These are phyloP conservation scores for Ceryle rudis DNA, from an alignment of 2,797 vertebrate genomes.

Conservation along the genomic window DNA sequence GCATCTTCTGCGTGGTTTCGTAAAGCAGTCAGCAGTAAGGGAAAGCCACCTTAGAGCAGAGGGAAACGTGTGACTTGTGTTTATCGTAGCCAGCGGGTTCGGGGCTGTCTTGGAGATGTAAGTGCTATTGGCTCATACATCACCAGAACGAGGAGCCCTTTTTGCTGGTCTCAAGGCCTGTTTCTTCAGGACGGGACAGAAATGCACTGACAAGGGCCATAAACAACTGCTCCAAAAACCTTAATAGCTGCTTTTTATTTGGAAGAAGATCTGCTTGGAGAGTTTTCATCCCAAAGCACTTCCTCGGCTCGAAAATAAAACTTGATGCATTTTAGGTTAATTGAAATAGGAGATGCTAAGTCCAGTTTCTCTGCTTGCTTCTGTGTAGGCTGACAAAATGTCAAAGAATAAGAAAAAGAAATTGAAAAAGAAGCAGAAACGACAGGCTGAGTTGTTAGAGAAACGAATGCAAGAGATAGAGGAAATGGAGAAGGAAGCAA, in stretches of 20 bases:
- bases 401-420: slow-evolving; percentile 99
- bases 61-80: not conserved
- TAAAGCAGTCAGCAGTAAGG: not conserved
- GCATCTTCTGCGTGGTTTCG: not conserved
- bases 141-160: not conserved
- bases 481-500: slow-evolving; percentile 91
- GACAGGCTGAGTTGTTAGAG: slow-evolving; percentile 93
- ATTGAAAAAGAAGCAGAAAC: slow-evolving; percentile 98
- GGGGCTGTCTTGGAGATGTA: not conserved
- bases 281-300: not conserved
- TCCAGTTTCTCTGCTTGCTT: slow-evolving; percentile 33
- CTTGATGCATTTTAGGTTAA: not conserved
- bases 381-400: slow-evolving; percentile 89
- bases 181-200: not conserved
- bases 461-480: slow-evolving; percentile 94
- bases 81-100: not conserved
- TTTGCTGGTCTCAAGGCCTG: not conserved
- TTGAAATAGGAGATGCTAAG: slow-evolving; percentile 29
- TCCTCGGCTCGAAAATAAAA: not conserved
- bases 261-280: not conserved
- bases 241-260: not conserved
- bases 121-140: not conserved
- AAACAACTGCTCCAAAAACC: not conserved
- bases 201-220: not conserved
- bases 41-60: not conserved